Evolutionary conservation across 2,797 vertebrate genomes (phyloP).

Genomic region (Parambassis ranga): DNA sequence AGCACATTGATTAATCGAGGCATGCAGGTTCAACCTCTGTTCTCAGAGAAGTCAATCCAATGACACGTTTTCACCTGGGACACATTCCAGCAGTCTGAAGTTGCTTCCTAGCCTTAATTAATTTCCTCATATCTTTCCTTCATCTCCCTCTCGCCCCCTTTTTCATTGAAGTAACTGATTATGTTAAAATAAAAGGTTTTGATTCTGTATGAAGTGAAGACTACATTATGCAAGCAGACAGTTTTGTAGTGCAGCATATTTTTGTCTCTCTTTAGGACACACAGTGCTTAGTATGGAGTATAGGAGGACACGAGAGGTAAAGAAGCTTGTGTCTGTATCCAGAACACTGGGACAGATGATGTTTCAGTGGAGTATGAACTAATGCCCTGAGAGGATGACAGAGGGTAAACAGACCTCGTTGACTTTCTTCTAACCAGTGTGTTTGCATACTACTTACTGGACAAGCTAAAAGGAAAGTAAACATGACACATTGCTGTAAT

Average conservation of each 20-base stretch:
- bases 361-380: slow-evolving; percentile 5
- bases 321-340: slow-evolving; percentile 5
- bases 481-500: no score
- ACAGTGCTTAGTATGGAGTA: neutral
- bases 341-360: slow-evolving; percentile 10
- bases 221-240: slow-evolving; percentile 2
- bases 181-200: neutral
- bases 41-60: slow-evolving; percentile 72
- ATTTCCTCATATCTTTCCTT: slow-evolving; percentile 39
- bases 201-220: neutral
- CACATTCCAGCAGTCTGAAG: slow-evolving; percentile 59
- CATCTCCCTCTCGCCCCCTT: slow-evolving; percentile 4
- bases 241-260: slow-evolving; percentile 6
- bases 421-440: slow-evolving; percentile 21
- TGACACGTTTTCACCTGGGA: slow-evolving; percentile 76
- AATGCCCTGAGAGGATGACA: slow-evolving; percentile 16
- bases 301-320: slow-evolving; percentile 1
- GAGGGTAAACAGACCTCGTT: slow-evolving; percentile 33
- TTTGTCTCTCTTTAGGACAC: neutral
- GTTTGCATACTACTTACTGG: neutral
- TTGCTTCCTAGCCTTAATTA: slow-evolving; percentile 64
- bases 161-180: slow-evolving; percentile 1
- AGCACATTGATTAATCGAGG: slow-evolving; percentile 79
- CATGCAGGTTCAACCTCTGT: slow-evolving; percentile 65
- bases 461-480: slow-evolving; percentile 15